A percentile compares a stretch with the other conserved stretches of the same genome.
Conservation (phyloP, 2,888 invertebrate genomes). For the Antitype chi region DNA sequence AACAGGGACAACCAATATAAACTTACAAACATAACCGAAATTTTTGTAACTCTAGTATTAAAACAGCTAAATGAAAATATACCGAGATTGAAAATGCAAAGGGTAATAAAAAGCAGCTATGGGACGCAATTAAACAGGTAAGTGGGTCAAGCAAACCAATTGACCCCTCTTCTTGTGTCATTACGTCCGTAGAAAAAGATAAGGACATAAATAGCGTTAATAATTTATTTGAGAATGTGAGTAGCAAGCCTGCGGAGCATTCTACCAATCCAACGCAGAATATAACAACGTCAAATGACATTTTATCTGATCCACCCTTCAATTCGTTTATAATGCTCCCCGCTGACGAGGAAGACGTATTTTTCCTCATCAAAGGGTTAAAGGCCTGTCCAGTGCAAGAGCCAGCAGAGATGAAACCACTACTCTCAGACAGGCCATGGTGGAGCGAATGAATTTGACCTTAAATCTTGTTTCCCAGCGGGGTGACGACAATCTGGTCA, state of each 20-base stretch:
- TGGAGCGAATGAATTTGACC: no score
- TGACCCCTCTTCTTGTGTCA: background rate
- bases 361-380: background rate
- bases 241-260: background rate
- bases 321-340: background rate
- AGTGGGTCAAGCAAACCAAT: background rate
- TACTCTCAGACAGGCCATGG: no score
- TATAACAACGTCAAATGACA: background rate
- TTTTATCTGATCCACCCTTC: background rate
- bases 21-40: background rate
- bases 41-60: background rate
- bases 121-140: background rate
- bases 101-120: background rate
- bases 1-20: background rate
- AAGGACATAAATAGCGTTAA: background rate
- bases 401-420: no score
- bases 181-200: background rate
- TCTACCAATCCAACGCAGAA: background rate
- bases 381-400: no score
- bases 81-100: slow-evolving; percentile 2
- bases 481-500: no score
- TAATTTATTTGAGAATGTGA: background rate
- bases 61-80: background rate
- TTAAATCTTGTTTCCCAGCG: no score
- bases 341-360: background rate